Evolutionary conservation across 2,797 vertebrate species (phyloP), one percentile per base, ranked within the genome.

Genomic region (Danio choprae): DNA sequence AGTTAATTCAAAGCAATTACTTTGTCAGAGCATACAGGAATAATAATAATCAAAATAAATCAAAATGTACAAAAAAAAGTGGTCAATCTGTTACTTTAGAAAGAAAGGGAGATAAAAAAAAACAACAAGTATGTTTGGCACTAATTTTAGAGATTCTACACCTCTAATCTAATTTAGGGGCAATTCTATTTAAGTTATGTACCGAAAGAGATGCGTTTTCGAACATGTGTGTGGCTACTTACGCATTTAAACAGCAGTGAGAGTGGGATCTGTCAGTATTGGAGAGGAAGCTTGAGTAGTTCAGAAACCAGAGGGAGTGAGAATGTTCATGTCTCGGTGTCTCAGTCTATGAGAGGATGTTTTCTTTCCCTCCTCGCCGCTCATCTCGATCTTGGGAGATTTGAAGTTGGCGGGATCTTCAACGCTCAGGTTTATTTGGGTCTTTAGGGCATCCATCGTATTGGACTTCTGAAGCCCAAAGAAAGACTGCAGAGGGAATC

Each of bases 291-390:
- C 68, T 67, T 77, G 50, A 11, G 3, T n/a, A 62, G 36, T 81
- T 92, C 92, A 99, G 92, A 98, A 99, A 56, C 97, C 97, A 0
- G 96, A 96, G 51, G 97, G 97, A 12, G 96, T 96, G 75, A 99
- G 95, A 87, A 96, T 91, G 15, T 99, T 99, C 93, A 98, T 91
- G 87, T 99, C 97, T 53, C 96, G 90, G 6, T 92, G 96, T 87
- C 95, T 95, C 81, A 99, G 94, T 76, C 93, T 97, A 90, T 97
- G 96, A 44, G 93, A 94, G n/a, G 90, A 83, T 8, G 80, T 88
- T 67, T 89, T 95, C 86, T 94, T 96, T 43, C 87, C 90, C 68
- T 96, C 96, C 11, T 86, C 67, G 80, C 84, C 86, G 0, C 93
- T 88, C 87, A 95, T 88, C 75, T 97, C 96, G 84, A 96, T 95